Evolutionary conservation across 1,140 invertebrate genomes (phyloP).

Genomic region (Drosophila ercepeae): DNA sequence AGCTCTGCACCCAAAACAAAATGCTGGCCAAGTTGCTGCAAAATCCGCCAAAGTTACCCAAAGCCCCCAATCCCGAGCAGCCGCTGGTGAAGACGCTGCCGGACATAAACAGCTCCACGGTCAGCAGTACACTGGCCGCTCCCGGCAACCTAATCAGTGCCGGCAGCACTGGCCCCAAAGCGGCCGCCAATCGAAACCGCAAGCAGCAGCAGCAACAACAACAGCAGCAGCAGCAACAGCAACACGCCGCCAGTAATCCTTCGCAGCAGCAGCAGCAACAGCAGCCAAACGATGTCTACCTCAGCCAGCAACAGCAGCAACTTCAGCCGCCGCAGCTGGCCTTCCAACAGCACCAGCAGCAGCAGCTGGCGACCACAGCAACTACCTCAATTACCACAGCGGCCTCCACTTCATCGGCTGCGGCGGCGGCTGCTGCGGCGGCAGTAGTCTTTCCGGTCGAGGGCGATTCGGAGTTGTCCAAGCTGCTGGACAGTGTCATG

Average conservation of each 20-base stretch:
- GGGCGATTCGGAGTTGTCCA: constrained; percentile 90
- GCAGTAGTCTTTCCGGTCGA: constrained; percentile 41
- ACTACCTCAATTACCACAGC: constrained; percentile 77
- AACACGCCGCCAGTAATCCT: constrained; percentile 55
- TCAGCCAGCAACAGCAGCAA: constrained; percentile 84
- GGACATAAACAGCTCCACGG: constrained; percentile 86
- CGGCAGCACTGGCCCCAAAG: constrained; percentile 62
- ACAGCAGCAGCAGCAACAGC: constrained; percentile 54
- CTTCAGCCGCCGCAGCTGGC: constrained; percentile 65
- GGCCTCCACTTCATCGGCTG: constrained; percentile 59
- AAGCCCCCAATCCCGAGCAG: constrained; percentile 88
- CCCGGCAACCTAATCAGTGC: constrained; percentile 70
- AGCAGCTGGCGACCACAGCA: constrained; percentile 76
- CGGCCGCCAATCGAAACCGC: constrained; percentile 59
- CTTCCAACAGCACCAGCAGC: constrained; percentile 64
- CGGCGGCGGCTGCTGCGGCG: constrained; percentile 47
- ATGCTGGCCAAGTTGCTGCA: constrained; percentile 93
- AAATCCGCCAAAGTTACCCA: constrained; percentile 87
- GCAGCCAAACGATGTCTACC: constrained; percentile 86
- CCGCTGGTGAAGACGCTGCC: constrained; percentile 85
- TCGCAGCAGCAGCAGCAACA: constrained; percentile 53
- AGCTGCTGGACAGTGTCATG: constrained; percentile 93
- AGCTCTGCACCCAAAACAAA: constrained; percentile 92
- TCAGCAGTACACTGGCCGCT: constrained; percentile 59
- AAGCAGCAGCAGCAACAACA: constrained; percentile 78